A percentile compares a stretch with the other conserved stretches of the same genome.
Evolutionary conservation across 2,888 invertebrate genomes (phyloP).

Genomic region (Margaritifera margaritifera): DNA sequence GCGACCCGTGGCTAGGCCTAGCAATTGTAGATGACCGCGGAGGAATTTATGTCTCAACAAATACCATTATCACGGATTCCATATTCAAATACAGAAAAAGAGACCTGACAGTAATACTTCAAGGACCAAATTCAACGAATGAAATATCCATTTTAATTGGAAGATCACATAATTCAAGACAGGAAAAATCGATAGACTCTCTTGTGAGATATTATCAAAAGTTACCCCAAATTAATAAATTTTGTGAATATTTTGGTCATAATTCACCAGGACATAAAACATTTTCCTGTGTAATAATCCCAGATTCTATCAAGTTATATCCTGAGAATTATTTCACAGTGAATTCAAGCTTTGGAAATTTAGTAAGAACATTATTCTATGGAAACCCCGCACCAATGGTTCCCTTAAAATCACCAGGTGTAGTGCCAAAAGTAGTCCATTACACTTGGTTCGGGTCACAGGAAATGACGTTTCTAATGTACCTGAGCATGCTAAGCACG

Average conservation of each 20-base stretch:
- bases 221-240: too few species aligned
- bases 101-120: conserved; percentile 27
- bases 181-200: neutral
- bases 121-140: neutral
- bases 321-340: conserved; percentile 55
- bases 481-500: conserved; percentile 63
- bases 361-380: conserved; percentile 49
- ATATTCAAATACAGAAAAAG: conserved; percentile 18
- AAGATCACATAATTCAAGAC: conserved; percentile 2
- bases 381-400: conserved; percentile 39
- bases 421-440: conserved; percentile 67
- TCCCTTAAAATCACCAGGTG: conserved; percentile 30
- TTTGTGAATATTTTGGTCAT: too few species aligned
- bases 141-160: neutral
- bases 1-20: conserved; percentile 37
- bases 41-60: conserved; percentile 58
- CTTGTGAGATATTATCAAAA: neutral
- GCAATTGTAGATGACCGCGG: conserved; percentile 57
- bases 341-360: conserved; percentile 42
- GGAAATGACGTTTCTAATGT: conserved; percentile 63
- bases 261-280: too few species aligned
- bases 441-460: conserved; percentile 64
- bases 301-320: conserved; percentile 16
- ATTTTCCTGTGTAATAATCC: too few species aligned
- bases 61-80: conserved; percentile 38